These are phyloP conservation scores for Drosophila orena DNA, from an alignment of 1,140 invertebrate species.

Conservation along the genomic window DNA sequence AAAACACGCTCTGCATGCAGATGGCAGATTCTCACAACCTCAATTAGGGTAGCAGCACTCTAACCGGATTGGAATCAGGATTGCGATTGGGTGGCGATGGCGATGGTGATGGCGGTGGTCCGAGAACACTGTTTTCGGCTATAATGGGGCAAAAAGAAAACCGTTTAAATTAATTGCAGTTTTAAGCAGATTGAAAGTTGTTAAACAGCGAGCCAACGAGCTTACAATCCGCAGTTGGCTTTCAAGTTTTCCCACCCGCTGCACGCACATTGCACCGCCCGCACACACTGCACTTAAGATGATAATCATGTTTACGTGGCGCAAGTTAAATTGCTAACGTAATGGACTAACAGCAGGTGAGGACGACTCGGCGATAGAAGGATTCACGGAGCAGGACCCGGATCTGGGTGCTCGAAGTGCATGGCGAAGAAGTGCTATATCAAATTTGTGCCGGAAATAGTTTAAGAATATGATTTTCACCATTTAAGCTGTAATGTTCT, in stretches of 20 bases:
- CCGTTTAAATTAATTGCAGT: constrained; percentile 75
- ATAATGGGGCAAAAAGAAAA: constrained; percentile 51
- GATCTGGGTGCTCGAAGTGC: neutral
- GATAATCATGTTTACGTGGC: constrained; percentile 83
- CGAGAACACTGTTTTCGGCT: constrained; percentile 29
- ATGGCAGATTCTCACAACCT: constrained; percentile 70
- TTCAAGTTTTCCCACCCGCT: constrained; percentile 53
- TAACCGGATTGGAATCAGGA: constrained; percentile 49
- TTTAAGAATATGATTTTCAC: neutral
- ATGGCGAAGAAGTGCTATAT: neutral
- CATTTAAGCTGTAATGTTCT: too few relatives aligned
- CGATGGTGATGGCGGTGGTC: neutral
- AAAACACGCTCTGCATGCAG: constrained; percentile 8
- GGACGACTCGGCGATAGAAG: constrained; percentile 30
- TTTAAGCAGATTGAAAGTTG: constrained; percentile 79
- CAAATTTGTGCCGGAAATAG: neutral
- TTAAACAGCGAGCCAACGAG: constrained; percentile 54
- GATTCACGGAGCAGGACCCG: constrained; percentile 34
- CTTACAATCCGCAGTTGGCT: constrained; percentile 40
- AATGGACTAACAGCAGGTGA: constrained; percentile 81
- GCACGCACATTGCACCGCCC: constrained; percentile 35
- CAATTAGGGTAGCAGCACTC: constrained; percentile 63
- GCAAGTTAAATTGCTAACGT: constrained; percentile 82
- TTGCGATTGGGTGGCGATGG: constrained; percentile 9
- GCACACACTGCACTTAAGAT: constrained; percentile 74